A percentile compares a stretch with the other conserved stretches of the same genome.
These are phyloP conservation scores for Deroptyus accipitrinus DNA, from an alignment of 2,113 vertebrate species.

Conservation along the genomic window DNA sequence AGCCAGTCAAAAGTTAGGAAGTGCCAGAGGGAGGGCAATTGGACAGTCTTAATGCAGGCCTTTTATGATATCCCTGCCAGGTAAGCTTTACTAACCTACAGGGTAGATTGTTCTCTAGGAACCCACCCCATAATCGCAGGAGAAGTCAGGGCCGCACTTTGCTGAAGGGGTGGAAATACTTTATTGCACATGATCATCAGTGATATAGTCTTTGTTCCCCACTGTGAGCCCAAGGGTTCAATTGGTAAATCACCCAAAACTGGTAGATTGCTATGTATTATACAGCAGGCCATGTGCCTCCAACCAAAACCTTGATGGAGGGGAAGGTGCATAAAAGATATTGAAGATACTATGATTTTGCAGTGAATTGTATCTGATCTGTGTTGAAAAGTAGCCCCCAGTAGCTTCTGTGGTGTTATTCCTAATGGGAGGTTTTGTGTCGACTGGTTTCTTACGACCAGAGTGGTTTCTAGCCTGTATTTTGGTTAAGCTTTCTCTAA, in stretches of 20 bases:
- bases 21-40: not conserved
- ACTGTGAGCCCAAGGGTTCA: not conserved
- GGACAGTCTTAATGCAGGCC: not conserved
- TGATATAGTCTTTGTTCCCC: not conserved
- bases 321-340: not conserved
- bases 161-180: not conserved
- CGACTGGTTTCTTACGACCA: not conserved
- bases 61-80: not conserved
- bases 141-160: not conserved
- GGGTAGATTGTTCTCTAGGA: not conserved
- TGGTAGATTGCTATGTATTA: not conserved
- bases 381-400: not conserved
- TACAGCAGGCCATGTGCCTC: not conserved
- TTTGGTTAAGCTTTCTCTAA: not conserved
- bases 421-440: not conserved
- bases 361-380: not conserved
- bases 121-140: not conserved
- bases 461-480: not conserved
- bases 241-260: accelerated
- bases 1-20: not conserved
- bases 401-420: not conserved
- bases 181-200: not conserved
- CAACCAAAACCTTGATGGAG: not conserved
- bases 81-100: not conserved
- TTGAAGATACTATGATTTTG: not conserved